Base-by-base conservation (phyloP, 2,797 vertebrate species). In the Cirrhinus molitorella region DNA sequence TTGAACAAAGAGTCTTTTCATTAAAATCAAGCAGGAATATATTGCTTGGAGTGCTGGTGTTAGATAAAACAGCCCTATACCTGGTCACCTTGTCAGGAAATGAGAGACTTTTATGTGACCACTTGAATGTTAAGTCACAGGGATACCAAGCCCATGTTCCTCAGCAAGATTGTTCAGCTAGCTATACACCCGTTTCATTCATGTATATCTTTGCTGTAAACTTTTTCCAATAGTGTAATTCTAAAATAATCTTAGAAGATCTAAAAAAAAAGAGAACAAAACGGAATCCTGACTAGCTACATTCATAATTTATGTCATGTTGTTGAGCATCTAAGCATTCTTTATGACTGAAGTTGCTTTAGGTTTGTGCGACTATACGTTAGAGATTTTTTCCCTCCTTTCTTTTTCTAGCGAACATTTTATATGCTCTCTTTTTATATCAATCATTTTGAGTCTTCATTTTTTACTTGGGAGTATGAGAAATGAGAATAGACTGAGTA, bases 71-170 rank as follows among this genome's bases (percentile, higher is more conserved):
- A 51, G 45, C 5, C 6, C 17, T 59, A 10, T n/a, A 57, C n/a
- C 40, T 61, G 51, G 53, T 61, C 5, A 12, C 3, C 19, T 12
- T 51, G 43, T 65, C 43, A 63, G 57, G 28, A 53, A 73, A 74
- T 25, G 9, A 19, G 13, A 63, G 71, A 12, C 19, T 63, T 28
- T 63, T 31, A 21, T 31, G 59, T 49, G 23, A 57, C 34, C 14
- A 55, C 40, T 63, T 81, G 6, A 23, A 80, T 59, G 66, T 80
- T 70, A 31, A 21, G 17, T 75, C 34, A 2, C 51, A 70, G 7
- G 19, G 34, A 37, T 57, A 16, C 0, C 23, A 59, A 61, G 23
- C 34, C 34, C 53, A 10, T 59, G 25, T 34, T 47, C 13, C 13
- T 34, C 37, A n/a, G 3, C 23, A 40, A 67, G 13, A 28, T 17